Evolutionary conservation across 2,888 invertebrate genomes (phyloP).

Genomic region (Nemotelus pantherinus): DNA sequence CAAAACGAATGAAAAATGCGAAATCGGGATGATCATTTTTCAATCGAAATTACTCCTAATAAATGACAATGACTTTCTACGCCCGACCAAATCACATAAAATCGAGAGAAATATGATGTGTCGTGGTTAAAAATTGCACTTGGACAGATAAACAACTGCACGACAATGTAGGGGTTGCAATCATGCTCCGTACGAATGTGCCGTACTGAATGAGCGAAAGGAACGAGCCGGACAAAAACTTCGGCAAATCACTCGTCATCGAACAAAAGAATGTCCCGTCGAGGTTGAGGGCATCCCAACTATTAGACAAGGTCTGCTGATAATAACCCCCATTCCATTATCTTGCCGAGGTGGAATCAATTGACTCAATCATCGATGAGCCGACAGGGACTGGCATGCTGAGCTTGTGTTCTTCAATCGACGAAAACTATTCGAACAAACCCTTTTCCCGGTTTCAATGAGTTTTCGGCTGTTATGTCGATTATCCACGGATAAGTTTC

Average conservation of each 20-base stretch:
- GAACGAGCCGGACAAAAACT: not conserved
- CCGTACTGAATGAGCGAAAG: constrained; percentile 12
- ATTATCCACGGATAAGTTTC: constrained; percentile 27
- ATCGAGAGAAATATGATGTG: constrained; percentile 8
- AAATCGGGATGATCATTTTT: constrained; percentile 29
- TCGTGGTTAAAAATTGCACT: constrained; percentile 35
- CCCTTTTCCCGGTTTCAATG: constrained; percentile 35
- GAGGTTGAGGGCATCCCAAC: constrained; percentile 18
- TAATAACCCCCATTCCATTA: constrained; percentile 28
- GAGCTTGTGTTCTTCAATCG: not conserved
- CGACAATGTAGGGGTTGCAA: constrained; percentile 9
- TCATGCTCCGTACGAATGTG: constrained; percentile 28
- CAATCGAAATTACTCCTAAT: constrained; percentile 41
- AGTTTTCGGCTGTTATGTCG: constrained; percentile 1
- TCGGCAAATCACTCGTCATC: constrained; percentile 13
- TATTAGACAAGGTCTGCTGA: constrained; percentile 38
- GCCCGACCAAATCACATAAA: not conserved
- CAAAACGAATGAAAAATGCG: constrained; percentile 11
- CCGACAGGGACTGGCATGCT: constrained; percentile 20
- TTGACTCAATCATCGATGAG: constrained; percentile 37
- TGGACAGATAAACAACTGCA: constrained; percentile 18
- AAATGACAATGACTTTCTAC: constrained; percentile 13
- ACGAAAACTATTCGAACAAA: constrained; percentile 21
- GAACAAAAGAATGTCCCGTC: constrained; percentile 31
- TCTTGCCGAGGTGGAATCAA: constrained; percentile 34